Conservation (phyloP, 2,113 vertebrate genomes). For the Odocoileus hemionus region DNA sequence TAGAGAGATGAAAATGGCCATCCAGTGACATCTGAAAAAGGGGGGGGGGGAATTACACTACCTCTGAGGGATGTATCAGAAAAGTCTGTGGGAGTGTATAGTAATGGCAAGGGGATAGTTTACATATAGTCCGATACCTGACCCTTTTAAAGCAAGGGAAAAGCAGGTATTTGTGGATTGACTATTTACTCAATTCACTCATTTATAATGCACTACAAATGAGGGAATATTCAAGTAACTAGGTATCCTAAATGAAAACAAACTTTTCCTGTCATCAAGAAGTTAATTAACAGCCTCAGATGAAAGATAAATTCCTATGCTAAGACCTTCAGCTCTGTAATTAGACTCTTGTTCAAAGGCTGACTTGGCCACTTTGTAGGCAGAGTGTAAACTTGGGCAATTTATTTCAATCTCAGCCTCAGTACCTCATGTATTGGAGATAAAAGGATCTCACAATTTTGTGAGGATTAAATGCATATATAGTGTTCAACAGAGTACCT, state of each 20-base stretch:
- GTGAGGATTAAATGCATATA: background rate
- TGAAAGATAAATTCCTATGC: background rate
- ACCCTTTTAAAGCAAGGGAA: background rate
- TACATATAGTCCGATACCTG: background rate
- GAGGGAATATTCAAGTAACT: background rate
- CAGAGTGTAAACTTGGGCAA: background rate
- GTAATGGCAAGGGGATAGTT: background rate
- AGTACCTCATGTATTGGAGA: background rate
- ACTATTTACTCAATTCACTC: background rate
- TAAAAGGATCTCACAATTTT: constrained; percentile 2
- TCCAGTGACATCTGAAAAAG: background rate
- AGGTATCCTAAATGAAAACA: background rate
- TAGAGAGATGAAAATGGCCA: background rate
- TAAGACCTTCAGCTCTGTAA: background rate
- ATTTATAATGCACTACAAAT: background rate
- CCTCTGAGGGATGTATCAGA: background rate
- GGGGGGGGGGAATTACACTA: background rate
- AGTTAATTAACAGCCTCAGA: background rate
- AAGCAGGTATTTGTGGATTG: background rate
- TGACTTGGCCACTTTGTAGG: background rate
- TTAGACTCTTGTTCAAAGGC: background rate
- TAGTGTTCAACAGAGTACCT: background rate
- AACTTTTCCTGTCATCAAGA: background rate
- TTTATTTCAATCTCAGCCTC: background rate
- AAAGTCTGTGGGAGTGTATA: background rate